phyloP scores from a whole-genome alignment of 2,888 invertebrate genomes.

The Scotopteryx bipunctaria region DNA sequence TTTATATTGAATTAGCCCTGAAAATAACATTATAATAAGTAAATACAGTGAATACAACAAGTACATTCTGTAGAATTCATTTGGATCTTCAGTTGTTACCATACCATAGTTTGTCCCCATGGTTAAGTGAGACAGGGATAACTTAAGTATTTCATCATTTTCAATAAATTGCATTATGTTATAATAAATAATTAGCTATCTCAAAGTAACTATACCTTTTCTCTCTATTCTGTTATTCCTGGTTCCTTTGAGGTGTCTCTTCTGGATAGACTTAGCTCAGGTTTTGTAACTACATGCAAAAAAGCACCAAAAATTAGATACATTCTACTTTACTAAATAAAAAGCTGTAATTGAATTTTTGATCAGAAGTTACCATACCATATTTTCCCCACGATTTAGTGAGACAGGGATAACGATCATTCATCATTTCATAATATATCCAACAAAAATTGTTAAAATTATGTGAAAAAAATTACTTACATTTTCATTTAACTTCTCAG shows the following conservation, averaged over 20 bases:
- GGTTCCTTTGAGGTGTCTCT: too few relatives aligned
- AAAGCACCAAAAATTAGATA: too few relatives aligned
- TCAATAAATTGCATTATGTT: background rate
- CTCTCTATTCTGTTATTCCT: too few relatives aligned
- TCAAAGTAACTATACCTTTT: background rate
- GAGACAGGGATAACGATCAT: constrained; percentile 66
- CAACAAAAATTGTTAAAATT: background rate
- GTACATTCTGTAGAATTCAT: background rate
- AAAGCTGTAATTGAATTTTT: too few relatives aligned
- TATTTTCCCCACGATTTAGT: constrained; percentile 63
- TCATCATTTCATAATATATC: constrained; percentile 18
- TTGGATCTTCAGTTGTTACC: constrained; percentile 53
- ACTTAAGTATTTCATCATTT: constrained; percentile 63
- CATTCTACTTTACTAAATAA: too few relatives aligned
- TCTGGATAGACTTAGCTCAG: too few relatives aligned
- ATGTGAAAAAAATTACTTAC: background rate
- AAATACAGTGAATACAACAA: background rate
- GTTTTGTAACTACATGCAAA: too few relatives aligned
- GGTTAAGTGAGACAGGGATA: constrained; percentile 69
- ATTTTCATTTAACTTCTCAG: background rate
- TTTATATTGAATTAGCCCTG: background rate
- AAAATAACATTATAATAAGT: background rate
- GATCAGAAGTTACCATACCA: constrained; percentile 65
- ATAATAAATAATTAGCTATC: background rate
- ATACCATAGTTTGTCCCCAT: constrained; percentile 64